These are phyloP conservation scores for Aporophyla nigra DNA, from an alignment of 2,888 invertebrate species.

Conservation along the genomic window DNA sequence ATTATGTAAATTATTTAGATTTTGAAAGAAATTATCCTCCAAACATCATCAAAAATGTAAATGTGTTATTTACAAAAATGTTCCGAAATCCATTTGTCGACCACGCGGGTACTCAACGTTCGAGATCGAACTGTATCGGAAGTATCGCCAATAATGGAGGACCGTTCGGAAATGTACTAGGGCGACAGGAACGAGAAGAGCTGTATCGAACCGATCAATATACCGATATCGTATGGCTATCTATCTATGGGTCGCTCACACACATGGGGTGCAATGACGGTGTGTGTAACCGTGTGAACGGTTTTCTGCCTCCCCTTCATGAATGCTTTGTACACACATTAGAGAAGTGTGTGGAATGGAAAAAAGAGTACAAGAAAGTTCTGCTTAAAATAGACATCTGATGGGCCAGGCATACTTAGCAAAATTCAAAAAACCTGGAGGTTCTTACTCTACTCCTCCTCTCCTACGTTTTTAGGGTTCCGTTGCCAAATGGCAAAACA, in stretches of 20 bases:
- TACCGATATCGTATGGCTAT: constrained; percentile 69
- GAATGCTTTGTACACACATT: constrained; percentile 30
- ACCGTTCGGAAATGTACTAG: constrained; percentile 88
- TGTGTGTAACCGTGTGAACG: constrained; percentile 30
- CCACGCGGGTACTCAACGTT: not conserved
- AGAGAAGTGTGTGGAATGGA: not conserved
- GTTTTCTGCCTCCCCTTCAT: constrained; percentile 36
- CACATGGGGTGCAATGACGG: constrained; percentile 44
- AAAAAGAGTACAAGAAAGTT: not conserved
- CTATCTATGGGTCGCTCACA: constrained; percentile 55
- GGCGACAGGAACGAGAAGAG: constrained; percentile 75
- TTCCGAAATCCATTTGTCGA: not conserved
- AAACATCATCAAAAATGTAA: not conserved
- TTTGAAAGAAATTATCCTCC: not conserved
- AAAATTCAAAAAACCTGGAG: too few species aligned
- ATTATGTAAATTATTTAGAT: too few species aligned
- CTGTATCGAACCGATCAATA: constrained; percentile 87
- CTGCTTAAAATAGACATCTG: not conserved
- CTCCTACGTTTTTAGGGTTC: too few species aligned
- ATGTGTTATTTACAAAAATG: not conserved
- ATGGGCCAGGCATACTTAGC: not conserved
- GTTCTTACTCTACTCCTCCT: too few species aligned
- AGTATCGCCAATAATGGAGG: constrained; percentile 88
- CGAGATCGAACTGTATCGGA: constrained; percentile 69
- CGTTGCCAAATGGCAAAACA: too few species aligned